A percentile compares a stretch with the other conserved stretches of the same genome.
Evolutionary conservation across 2,113 vertebrate species (phyloP).

Genomic region (Bubo scandiacus): DNA sequence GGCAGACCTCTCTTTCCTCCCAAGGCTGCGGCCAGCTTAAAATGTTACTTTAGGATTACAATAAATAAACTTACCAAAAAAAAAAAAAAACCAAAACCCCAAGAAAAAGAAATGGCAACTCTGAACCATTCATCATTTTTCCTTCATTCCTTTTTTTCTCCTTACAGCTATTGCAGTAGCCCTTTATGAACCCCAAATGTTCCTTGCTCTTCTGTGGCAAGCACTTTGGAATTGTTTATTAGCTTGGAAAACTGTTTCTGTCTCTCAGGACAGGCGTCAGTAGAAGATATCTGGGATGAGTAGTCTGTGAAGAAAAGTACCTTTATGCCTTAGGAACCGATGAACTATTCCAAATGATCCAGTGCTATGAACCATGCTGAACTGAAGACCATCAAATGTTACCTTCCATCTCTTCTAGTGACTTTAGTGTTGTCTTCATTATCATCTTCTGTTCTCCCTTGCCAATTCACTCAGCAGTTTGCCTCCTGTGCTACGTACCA

Average conservation of each 20-base stretch:
- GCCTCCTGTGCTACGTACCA: slow-evolving; percentile 35
- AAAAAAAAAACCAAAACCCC: background rate
- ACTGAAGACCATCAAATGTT: slow-evolving; percentile 29
- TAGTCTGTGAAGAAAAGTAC: background rate
- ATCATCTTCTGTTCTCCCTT: slow-evolving; percentile 25
- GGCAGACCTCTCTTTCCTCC: background rate
- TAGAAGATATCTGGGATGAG: background rate
- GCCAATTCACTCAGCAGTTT: slow-evolving; percentile 37
- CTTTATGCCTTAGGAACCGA: background rate
- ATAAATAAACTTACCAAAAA: slow-evolving; percentile 25
- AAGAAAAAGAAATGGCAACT: background rate
- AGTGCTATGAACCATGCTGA: background rate
- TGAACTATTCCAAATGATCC: background rate
- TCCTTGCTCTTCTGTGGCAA: background rate
- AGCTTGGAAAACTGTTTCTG: slow-evolving; percentile 24
- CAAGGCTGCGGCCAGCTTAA: background rate
- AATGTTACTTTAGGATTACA: slow-evolving; percentile 4
- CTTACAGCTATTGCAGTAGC: background rate
- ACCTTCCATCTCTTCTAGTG: slow-evolving; percentile 37
- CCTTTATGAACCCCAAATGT: slow-evolving; percentile 18
- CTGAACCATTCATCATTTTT: background rate
- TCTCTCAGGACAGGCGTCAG: background rate
- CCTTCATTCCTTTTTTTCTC: background rate
- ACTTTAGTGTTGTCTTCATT: slow-evolving; percentile 46
- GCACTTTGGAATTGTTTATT: slow-evolving; percentile 43